Base-by-base conservation (phyloP, 1,140 invertebrate species). In the Sycobia sp. region DNA sequence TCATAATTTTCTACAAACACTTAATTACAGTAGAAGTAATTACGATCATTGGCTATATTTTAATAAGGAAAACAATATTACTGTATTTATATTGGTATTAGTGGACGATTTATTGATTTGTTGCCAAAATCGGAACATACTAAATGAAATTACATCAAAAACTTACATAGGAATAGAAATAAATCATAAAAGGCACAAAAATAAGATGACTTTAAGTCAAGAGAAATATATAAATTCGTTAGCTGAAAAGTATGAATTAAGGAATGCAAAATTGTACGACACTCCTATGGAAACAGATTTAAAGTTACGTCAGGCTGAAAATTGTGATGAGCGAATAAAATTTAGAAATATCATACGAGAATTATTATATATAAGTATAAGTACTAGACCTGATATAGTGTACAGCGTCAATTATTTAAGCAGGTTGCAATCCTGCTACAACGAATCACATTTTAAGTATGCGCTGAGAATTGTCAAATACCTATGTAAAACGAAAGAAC, bases 251-350 rank as follows among this genome's bases (percentile, higher is more conserved):
- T 78, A 78, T 71, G 58, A 73, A 68, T 27, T 78, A 9, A 39
- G 74, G 72, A 72, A 75, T 61, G 9, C 32, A 3, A 67, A 67
- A 18, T 32, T 65, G 16, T 57, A 60, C 34, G 20, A 47, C n/a
- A 82, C 75, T 59, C 76, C 79, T 25, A 79, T 80, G 76, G 79
- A 80, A 72, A 71, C 60, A 64, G 79, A 80, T 67, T 73, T 79
- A 58, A 79, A 79, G 73, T 55, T 69, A 32, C 47, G 64, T 16
- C 13, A 32, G 50, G n/a, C 65, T 20, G 13, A 54, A 29, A 25
- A 49, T 14, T 4, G 4, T 7, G 4, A 22, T 29, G 11, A 46
- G 4, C 20, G 49, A 10, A 62, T 64, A 23, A 73, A 67, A 68
- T 78, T 67, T 61, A 76, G 73, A 76, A 70, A 76, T 67, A 49